These are phyloP conservation scores for Helicoverpa zea DNA, from an alignment of 1,140 invertebrate species.

Conservation along the genomic window DNA sequence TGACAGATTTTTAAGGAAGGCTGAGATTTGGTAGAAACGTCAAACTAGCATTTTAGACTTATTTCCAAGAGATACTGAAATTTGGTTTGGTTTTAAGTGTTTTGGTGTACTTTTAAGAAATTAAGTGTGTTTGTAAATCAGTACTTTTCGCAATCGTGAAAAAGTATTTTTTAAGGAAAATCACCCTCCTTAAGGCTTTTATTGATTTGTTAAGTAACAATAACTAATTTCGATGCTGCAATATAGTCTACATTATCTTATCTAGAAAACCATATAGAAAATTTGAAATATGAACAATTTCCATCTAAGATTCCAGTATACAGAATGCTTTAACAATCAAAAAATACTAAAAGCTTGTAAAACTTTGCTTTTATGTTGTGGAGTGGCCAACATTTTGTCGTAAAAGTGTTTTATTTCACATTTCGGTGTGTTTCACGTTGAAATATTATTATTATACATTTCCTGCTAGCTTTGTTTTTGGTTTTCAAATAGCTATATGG, in stretches of 20 bases:
- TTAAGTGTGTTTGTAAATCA: too few relatives aligned
- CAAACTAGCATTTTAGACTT: too few relatives aligned
- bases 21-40: background rate
- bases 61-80: too few relatives aligned
- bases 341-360: conserved; percentile 38
- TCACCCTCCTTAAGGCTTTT: too few relatives aligned
- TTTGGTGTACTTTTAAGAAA: too few relatives aligned
- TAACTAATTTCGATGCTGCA: too few relatives aligned
- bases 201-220: too few relatives aligned
- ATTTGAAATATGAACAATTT: background rate
- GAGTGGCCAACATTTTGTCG: conserved; percentile 19
- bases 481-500: conserved; percentile 5
- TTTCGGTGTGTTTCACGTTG: conserved; percentile 25
- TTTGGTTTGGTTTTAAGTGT: too few relatives aligned
- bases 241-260: too few relatives aligned
- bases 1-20: background rate
- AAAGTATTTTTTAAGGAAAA: too few relatives aligned
- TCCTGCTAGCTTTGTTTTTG: conserved; percentile 5
- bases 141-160: too few relatives aligned
- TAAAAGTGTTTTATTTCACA: conserved; percentile 39
- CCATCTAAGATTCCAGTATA: background rate
- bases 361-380: conserved; percentile 36
- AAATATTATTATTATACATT: conserved; percentile 17
- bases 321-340: conserved; percentile 31
- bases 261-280: background rate